phyloP scores from a whole-genome alignment of 2,113 vertebrate genomes.

The Hippocampus comes region DNA sequence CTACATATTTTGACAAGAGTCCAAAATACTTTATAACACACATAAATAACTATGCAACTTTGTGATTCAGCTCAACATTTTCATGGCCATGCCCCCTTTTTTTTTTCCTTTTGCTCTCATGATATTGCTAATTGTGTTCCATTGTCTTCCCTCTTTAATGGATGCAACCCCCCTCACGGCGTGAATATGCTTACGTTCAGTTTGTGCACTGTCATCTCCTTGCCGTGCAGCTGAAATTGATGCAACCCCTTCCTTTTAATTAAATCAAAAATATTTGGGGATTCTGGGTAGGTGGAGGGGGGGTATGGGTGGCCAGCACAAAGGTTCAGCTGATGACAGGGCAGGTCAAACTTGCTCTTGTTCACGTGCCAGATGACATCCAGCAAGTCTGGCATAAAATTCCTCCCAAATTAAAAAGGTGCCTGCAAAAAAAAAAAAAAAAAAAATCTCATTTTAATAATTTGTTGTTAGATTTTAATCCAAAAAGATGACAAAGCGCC shows the following conservation, averaged over 20 bases:
- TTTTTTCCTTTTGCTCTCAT: constrained; percentile 13
- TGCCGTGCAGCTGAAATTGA: constrained; percentile 65
- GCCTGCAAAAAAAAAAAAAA: neutral
- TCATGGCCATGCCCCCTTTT: neutral
- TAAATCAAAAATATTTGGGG: constrained; percentile 72
- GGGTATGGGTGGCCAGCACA: constrained; percentile 29
- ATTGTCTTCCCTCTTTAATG: constrained; percentile 74
- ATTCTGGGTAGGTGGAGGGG: constrained; percentile 50
- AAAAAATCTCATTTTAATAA: neutral
- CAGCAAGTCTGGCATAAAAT: neutral
- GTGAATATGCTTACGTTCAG: constrained; percentile 74
- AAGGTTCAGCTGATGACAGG: constrained; percentile 40
- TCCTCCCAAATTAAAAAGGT: neutral
- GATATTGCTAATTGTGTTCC: constrained; percentile 78
- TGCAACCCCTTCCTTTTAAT: constrained; percentile 74
- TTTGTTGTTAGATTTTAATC: neutral
- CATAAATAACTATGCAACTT: constrained; percentile 12
- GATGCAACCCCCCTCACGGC: constrained; percentile 51
- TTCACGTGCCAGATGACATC: neutral
- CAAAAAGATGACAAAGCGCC: constrained; percentile 7
- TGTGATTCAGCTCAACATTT: constrained; percentile 25
- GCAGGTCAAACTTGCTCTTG: constrained; percentile 11
- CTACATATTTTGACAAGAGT: constrained; percentile 25
- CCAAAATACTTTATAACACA: constrained; percentile 11
- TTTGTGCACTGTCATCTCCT: constrained; percentile 80